phyloP scores from a whole-genome alignment of 2,888 invertebrate species.

The Branchellion lobata region DNA sequence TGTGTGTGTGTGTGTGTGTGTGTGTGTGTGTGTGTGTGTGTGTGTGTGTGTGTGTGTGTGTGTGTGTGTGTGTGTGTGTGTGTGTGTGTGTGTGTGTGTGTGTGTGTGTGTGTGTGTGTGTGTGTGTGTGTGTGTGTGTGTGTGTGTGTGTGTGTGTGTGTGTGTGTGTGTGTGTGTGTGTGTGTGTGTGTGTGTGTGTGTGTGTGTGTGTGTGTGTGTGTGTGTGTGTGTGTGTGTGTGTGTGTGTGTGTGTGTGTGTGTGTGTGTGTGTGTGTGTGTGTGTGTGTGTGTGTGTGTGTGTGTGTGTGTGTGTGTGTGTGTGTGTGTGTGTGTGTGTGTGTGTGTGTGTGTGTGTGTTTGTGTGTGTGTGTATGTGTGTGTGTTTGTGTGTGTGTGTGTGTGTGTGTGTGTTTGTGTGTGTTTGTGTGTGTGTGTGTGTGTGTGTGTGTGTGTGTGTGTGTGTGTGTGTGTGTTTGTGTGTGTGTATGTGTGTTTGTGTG shows the following conservation, averaged over 20 bases:
- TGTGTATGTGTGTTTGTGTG: not conserved
- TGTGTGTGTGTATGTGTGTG: no score
- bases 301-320: not conserved
- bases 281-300: not conserved
- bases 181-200: no score
- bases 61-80: not conserved
- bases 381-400: not conserved
- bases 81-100: no score
- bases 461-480: not conserved
- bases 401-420: not conserved
- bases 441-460: no score
- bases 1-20: no score
- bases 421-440: not conserved
- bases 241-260: not conserved
- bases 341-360: not conserved
- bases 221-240: not conserved
- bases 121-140: not conserved
- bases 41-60: not conserved
- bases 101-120: not conserved
- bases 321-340: not conserved
- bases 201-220: not conserved
- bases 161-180: constrained; percentile 1
- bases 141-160: not conserved
- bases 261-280: no score
- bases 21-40: not conserved